These are phyloP conservation scores for Alectura lathami DNA, from an alignment of 2,113 vertebrate genomes.

Conservation along the genomic window DNA sequence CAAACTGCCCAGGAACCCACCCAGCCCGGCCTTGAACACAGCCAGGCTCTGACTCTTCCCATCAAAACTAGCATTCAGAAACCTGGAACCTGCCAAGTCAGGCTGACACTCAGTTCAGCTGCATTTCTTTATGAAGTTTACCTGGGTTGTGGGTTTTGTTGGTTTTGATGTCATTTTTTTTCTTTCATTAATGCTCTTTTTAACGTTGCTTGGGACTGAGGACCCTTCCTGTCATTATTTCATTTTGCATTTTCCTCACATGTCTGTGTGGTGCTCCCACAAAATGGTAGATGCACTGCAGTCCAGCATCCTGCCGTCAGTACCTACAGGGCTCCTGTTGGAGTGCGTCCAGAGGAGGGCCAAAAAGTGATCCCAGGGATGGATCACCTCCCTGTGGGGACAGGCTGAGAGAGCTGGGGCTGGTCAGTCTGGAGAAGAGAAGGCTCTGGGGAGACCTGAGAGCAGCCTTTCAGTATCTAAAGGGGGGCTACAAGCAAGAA, in stretches of 20 bases:
- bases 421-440: too few species aligned
- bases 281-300: rapidly evolving
- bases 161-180: neutral
- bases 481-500: too few species aligned
- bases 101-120: neutral
- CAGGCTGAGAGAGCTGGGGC: too few species aligned
- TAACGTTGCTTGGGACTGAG: neutral
- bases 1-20: neutral
- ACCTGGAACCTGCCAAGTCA: neutral
- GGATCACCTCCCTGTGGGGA: too few species aligned
- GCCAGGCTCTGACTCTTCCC: neutral
- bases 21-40: neutral
- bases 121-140: neutral
- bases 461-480: too few species aligned
- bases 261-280: neutral
- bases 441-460: too few species aligned
- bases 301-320: rapidly evolving
- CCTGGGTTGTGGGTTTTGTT: neutral
- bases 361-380: too few species aligned
- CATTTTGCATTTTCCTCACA: neutral
- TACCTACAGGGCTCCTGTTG: neutral
- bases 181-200: neutral
- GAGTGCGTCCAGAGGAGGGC: too few species aligned
- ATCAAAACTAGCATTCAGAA: neutral
- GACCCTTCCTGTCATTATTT: neutral